Evolutionary conservation across 2,797 vertebrate genomes (phyloP), one percentile per base, ranked within the genome.

Genomic region (Rhodeus uyekii): DNA sequence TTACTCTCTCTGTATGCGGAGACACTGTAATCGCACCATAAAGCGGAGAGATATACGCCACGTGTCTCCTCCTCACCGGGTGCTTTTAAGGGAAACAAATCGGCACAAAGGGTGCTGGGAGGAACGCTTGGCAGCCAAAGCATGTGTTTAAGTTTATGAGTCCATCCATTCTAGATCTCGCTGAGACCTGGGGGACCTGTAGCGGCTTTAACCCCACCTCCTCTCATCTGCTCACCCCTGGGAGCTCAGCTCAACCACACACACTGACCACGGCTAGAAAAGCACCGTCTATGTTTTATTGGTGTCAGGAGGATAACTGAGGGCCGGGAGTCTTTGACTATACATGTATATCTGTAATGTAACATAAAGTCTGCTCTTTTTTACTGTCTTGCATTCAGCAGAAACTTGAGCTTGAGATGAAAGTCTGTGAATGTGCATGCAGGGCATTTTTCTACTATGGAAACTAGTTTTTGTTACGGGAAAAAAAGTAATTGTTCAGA

Each of bases 131-230:
- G 65, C 46, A 61, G 53, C 72, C 61, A 19, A 82, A 74, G 61
- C 78, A 82, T 76, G 68, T 76, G 76, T 82, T 77, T 53, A 78
- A 83, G 77, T 86, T 84, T 84, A 87, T 86, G 84, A 86, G 78
- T 84, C 82, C 60, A 85, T 88, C 77, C 61, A 86, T 86, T 78
- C 82, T 80, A 68, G 72, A 76, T 84, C 85, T 76, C 10, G 42
- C 29, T 24, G 29, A 36, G 84, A 78, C 78, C 73, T 82, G 65
- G 50, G 80, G 76, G 79, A 83, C 61, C 73, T 55, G 87, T 77
- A 81, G 74, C 55, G 76, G 76, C 76, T 73, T 71, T 67, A 63
- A 61, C 48, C 50, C 65, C 77, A 55, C 44, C 69, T 46, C 36
- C 24, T 42, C 39, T 72, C n/a, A 46, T 12, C 24, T 12, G 38